Evolutionary conservation across 2,888 invertebrate genomes (phyloP), one percentile per base, ranked within the genome.

Genomic region (Tolmerus cingulatus): DNA sequence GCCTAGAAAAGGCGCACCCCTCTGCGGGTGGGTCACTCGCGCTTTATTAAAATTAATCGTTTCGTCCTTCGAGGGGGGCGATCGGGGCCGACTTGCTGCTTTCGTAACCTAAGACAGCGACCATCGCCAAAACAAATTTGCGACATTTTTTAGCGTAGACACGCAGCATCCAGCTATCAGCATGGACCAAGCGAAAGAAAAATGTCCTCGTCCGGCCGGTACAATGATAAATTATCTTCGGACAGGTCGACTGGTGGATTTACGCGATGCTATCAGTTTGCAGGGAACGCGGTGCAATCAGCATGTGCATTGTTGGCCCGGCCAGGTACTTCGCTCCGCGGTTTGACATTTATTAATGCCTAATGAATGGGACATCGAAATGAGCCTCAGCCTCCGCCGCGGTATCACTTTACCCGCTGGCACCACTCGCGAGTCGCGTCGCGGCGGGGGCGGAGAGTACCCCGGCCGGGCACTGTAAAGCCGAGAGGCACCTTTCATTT

Each of bases 191-290:
- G 0, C 66, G 78, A 78, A 14, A 43, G n/a, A 78, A 40, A 78
- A 43, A 78, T 78, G 14, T n/a, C 55, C 81, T 43, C 81, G 74
- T 55, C 57, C 27, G 74, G 74, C 5, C 37, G 5, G 23, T 74
- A 66, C 34, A 30, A 86, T 30, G 85, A 86, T 86, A 74, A 86
- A 86, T 86, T 86, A 46, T 74, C 85, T 86, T 30, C 74, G 46
- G 85, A 86, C 85, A 86, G 37, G 74, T 86, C 40, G 19, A 40
- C 66, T 46, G 40, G 85, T 86, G 76, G 74, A 86, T 86, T 86
- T 86, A 86, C 85, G 85, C 46, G 85, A 86, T 76, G 85, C 85
- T 86, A 86, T 86, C 85, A 86, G 74, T 86, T 43, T 51, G 5
- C 55, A 8, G 51, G 16, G n/a, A 81, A 81, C 81, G 51, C 55